Evolutionary conservation across 2,888 invertebrate genomes (phyloP), one percentile per base, ranked within the genome.

Genomic region (Rotaria socialis): DNA sequence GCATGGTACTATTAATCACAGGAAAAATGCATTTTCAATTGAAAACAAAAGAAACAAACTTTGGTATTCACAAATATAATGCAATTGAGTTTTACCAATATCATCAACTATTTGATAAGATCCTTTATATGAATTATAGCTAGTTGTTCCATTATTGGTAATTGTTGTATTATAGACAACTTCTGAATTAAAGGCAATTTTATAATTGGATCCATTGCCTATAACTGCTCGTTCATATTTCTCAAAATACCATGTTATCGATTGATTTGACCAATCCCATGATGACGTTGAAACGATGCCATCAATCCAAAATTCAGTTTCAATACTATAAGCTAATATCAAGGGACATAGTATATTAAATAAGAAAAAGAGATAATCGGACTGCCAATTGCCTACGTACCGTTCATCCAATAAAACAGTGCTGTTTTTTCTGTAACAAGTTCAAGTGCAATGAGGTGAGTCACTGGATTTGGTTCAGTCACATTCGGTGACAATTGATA

Each of bases 371-470:
- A 80, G 24, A 80, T 10, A 80, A 47, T 14, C 47, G n/a, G 2
- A 47, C n/a, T 24, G 16, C 16, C 27, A 27, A 55, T 8, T 16
- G 3, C 55, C 2, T 22, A 55, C 2, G 14, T 85, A 85, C 85
- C 85, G 43, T 27, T 56, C 75, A 86, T 60, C 86, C 86, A 86
- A 52, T 85, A 84, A 2, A 56, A 58, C 35, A 86, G 74, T 10
- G 86, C 10, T 58, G 50, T 85, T 27, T 74, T 56, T n/a, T 86
- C 86, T 19, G 80, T 85, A 11, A 56, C 19, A 27, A 43, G 27
- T 60, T 86, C 86, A 19, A 86, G 85, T n/a, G 86, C 75, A n/a
- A 86, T n/a, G 22, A 86, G 55, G 50, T 86, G 86, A n/a, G 80
- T 80, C 0, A 24, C 24, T 3, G 47, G 1, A 80, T 47, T 47